Percentiles rank a stretch among this genome's conserved stretches.
Evolutionary conservation across 1,140 invertebrate species (phyloP).

Genomic region (Cotesia vestalis): DNA sequence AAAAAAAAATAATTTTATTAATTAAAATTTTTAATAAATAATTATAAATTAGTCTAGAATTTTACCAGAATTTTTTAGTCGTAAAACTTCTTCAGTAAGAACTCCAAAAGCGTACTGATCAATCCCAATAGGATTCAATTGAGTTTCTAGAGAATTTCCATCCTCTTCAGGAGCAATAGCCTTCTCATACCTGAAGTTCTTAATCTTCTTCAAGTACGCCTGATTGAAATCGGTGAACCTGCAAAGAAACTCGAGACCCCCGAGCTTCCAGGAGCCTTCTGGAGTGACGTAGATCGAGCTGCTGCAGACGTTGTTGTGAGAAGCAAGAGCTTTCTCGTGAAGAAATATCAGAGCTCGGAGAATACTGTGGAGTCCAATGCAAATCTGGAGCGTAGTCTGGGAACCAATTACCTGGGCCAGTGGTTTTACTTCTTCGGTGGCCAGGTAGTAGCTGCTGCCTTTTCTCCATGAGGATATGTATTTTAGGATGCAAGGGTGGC

Average conservation of each 20-base stretch:
- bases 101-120: conserved; percentile 85
- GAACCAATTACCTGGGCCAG: conserved; percentile 71
- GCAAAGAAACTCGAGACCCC: conserved; percentile 82
- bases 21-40: background rate
- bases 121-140: conserved; percentile 66
- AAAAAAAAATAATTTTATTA: conserved; percentile 41
- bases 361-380: conserved; percentile 79
- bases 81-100: conserved; percentile 79
- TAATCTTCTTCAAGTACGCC: conserved; percentile 75
- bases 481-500: conserved; percentile 82
- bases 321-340: conserved; percentile 77
- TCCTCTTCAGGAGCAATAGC: conserved; percentile 78
- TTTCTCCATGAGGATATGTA: conserved; percentile 83
- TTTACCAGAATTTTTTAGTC: conserved; percentile 67
- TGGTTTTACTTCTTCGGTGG: conserved; percentile 79
- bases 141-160: conserved; percentile 55
- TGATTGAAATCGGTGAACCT: conserved; percentile 73
- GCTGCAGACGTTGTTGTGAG: conserved; percentile 83
- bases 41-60: no score
- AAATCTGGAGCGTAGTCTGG: conserved; percentile 78
- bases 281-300: conserved; percentile 82
- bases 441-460: conserved; percentile 76
- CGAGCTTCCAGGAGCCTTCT: conserved; percentile 85
- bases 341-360: conserved; percentile 81
- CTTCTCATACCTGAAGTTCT: conserved; percentile 74